Evolutionary conservation across 23 tunicate species (phyloP).

Genomic region (Ciona savignyi): DNA sequence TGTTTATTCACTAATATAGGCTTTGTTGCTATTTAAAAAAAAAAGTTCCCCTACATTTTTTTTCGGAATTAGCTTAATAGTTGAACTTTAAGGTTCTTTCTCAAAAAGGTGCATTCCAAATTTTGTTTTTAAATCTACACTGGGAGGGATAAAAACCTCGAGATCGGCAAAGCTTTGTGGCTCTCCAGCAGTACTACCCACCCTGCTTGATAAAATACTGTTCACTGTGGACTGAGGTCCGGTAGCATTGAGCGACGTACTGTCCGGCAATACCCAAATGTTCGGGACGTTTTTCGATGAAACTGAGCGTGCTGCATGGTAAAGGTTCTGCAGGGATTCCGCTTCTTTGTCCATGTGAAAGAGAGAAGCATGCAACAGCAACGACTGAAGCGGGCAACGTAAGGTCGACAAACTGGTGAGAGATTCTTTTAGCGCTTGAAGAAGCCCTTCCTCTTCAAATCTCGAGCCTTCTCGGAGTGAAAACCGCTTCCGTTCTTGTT

Average conservation of each 20-base stretch:
- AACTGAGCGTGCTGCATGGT: conserved; percentile 9
- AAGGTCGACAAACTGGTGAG: not conserved
- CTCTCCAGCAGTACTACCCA: not conserved
- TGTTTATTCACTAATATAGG: not conserved
- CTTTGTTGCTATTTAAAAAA: too few relatives aligned
- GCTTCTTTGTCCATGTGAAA: conserved; percentile 58
- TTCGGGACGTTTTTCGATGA: conserved; percentile 13
- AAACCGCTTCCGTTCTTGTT: conserved; percentile 49
- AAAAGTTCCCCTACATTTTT: not conserved
- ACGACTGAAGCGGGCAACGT: conserved; percentile 15
- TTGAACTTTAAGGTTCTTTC: not conserved
- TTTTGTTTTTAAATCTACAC: conserved; percentile 2
- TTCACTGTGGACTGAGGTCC: conserved; percentile 55
- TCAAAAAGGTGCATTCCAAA: conserved; percentile 35
- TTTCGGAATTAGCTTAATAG: too few relatives aligned
- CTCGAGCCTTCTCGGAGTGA: conserved; percentile 83
- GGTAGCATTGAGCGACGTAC: not conserved
- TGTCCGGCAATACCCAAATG: conserved; percentile 55
- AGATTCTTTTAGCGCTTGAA: conserved; percentile 39
- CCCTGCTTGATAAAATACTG: conserved; percentile 40
- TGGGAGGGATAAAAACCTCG: conserved; percentile 54
- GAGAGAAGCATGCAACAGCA: conserved; percentile 27
- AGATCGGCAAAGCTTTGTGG: conserved; percentile 16
- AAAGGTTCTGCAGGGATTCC: conserved; percentile 16
- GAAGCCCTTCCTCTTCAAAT: conserved; percentile 81